These are phyloP conservation scores for Eulithis prunata DNA, from an alignment of 2,888 invertebrate species.

Conservation along the genomic window DNA sequence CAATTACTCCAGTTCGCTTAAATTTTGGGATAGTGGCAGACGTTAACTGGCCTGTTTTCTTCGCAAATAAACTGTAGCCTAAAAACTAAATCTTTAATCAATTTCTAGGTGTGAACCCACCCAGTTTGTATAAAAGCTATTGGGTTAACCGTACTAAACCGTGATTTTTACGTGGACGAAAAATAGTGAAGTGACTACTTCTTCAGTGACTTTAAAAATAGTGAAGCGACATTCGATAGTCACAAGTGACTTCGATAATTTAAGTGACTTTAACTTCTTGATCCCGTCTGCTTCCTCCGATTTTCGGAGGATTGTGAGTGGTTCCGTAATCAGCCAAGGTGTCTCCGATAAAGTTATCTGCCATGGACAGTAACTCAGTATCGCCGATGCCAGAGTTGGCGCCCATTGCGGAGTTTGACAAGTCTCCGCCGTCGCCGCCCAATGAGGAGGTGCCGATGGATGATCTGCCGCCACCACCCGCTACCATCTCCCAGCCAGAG, in stretches of 20 bases:
- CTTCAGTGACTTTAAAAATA: background rate
- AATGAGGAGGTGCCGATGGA: conserved; percentile 86
- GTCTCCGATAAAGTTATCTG: conserved; percentile 84
- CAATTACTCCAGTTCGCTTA: background rate
- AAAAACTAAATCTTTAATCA: conserved; percentile 54
- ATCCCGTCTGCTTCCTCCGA: conserved; percentile 58
- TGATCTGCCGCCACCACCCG: conserved; percentile 86
- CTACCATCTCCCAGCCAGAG: conserved; percentile 83
- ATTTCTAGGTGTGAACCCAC: conserved; percentile 57
- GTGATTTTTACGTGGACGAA: background rate
- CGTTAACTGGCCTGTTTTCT: too few species aligned
- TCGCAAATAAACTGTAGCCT: too few species aligned
- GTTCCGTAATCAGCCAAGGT: conserved; percentile 73
- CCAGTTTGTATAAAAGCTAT: background rate
- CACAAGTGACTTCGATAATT: conserved; percentile 1
- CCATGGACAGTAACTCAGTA: conserved; percentile 88
- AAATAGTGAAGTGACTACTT: conserved; percentile 10
- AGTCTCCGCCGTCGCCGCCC: conserved; percentile 87
- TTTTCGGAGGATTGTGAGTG: conserved; percentile 60
- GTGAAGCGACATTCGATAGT: conserved; percentile 2
- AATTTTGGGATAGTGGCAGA: background rate
- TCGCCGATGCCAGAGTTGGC: conserved; percentile 88
- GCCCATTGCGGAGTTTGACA: conserved; percentile 89
- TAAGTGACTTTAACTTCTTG: background rate
- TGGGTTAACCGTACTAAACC: background rate